Conservation (phyloP, 2,888 invertebrate species). For the Dione juno region DNA sequence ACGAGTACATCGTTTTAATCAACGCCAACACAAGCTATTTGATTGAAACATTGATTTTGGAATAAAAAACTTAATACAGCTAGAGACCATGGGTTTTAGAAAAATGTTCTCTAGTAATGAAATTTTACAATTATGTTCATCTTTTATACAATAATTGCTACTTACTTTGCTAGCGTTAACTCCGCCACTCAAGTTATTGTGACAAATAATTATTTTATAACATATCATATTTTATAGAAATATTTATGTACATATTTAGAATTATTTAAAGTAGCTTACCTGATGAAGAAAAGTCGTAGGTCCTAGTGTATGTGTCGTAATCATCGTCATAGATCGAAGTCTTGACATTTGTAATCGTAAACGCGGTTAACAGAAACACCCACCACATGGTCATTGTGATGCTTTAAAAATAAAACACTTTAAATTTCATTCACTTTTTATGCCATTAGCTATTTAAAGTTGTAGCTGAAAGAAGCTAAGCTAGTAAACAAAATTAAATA, state of each 20-base stretch:
- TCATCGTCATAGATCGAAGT: slow-evolving; percentile 76
- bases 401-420: slow-evolving; percentile 47
- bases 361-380: slow-evolving; percentile 60
- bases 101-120: no score
- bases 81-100: no score
- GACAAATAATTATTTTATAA: no score
- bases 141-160: no score
- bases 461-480: slow-evolving; percentile 36
- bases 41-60: neutral
- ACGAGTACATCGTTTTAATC: neutral
- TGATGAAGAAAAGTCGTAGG: slow-evolving; percentile 71
- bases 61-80: no score
- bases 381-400: slow-evolving; percentile 62
- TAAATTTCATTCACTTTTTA: slow-evolving; percentile 24
- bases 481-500: neutral
- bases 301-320: slow-evolving; percentile 74
- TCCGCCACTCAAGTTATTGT: no score
- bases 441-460: slow-evolving; percentile 47
- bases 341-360: slow-evolving; percentile 57
- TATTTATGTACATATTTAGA: neutral
- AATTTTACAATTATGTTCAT: no score
- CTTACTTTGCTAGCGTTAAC: no score
- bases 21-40: neutral
- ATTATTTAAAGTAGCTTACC: slow-evolving; percentile 56
- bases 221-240: no score